These are phyloP conservation scores for Hyles lineata DNA, from an alignment of 2,888 invertebrate species.

Conservation along the genomic window DNA sequence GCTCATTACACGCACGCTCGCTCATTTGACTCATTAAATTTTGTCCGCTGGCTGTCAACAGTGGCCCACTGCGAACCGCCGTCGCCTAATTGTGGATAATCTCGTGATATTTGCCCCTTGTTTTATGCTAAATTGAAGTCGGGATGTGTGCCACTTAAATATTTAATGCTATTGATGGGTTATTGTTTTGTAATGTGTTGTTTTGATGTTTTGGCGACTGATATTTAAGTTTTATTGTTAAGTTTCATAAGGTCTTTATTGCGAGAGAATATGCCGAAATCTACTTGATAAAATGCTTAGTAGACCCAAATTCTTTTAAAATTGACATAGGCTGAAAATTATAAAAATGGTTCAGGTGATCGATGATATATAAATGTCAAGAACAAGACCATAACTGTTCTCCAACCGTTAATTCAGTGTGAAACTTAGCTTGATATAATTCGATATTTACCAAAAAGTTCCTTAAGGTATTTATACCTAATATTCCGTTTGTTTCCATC, in stretches of 20 bases:
- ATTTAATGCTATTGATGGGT: constrained; percentile 24
- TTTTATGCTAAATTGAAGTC: constrained; percentile 34
- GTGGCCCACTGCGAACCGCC: constrained; percentile 49
- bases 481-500: not conserved
- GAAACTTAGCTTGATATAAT: too few relatives aligned
- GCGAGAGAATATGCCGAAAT: too few relatives aligned
- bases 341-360: too few relatives aligned
- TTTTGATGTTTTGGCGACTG: not conserved
- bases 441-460: too few relatives aligned
- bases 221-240: not conserved
- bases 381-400: too few relatives aligned
- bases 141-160: constrained; percentile 30
- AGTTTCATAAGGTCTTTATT: not conserved
- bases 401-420: too few relatives aligned
- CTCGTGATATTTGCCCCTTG: constrained; percentile 39
- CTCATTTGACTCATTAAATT: constrained; percentile 68
- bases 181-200: constrained; percentile 8
- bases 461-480: not conserved
- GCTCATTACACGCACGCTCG: constrained; percentile 60
- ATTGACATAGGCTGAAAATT: too few relatives aligned
- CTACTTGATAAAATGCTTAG: too few relatives aligned
- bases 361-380: too few relatives aligned
- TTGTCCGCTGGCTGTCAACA: constrained; percentile 61
- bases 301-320: too few relatives aligned
- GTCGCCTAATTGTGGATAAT: constrained; percentile 57